Evolutionary conservation across 2,888 invertebrate genomes (phyloP).

Genomic region (Limnephilus lunatus): DNA sequence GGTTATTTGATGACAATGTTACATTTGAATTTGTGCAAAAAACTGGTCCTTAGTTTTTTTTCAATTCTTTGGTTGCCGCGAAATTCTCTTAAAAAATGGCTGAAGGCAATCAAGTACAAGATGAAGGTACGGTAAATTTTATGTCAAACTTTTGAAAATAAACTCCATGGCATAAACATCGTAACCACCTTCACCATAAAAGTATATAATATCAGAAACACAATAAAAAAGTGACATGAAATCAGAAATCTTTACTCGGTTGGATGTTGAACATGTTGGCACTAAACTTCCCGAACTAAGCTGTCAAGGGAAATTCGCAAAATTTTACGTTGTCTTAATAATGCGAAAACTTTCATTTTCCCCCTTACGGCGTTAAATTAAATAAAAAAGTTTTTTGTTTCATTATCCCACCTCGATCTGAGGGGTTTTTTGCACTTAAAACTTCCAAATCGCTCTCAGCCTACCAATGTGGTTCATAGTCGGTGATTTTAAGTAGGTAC

Average conservation of each 20-base stretch:
- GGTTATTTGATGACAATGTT: too few species aligned
- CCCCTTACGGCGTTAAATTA: constrained; percentile 49
- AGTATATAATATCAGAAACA: background rate
- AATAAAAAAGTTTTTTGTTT: constrained; percentile 56
- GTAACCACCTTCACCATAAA: background rate
- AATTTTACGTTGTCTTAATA: constrained; percentile 49
- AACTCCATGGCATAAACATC: background rate
- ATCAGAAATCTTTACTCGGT: background rate
- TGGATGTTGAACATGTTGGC: constrained; percentile 20
- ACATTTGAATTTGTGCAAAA: too few species aligned
- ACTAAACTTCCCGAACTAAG: background rate
- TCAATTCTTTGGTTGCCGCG: too few species aligned
- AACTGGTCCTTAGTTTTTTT: too few species aligned
- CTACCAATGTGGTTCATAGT: background rate
- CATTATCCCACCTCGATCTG: constrained; percentile 39
- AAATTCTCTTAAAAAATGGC: background rate
- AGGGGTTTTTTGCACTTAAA: constrained; percentile 40
- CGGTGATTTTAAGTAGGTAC: background rate
- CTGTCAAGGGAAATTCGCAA: constrained; percentile 41
- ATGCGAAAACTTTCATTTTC: constrained; percentile 47
- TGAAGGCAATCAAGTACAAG: background rate
- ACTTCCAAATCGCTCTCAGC: constrained; percentile 23
- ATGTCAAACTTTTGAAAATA: background rate
- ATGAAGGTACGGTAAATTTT: background rate
- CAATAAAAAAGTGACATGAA: background rate